Base-by-base conservation (phyloP, 1,140 invertebrate species). In the Papilio glaucus region DNA sequence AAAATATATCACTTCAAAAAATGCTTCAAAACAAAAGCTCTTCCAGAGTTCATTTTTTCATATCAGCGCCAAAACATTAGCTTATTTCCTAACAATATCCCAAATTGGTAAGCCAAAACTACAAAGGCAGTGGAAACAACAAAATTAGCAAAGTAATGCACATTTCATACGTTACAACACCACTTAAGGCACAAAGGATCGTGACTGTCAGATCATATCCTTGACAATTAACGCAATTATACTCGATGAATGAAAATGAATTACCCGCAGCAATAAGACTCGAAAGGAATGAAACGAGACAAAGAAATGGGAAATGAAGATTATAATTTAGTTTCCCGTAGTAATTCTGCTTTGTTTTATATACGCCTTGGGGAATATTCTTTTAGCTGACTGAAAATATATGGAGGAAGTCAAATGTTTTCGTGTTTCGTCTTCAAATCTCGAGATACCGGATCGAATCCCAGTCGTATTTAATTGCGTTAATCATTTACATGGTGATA, bases 241-340 rank as follows among this genome's bases (percentile, higher is more conserved):
- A 12, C 49, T 53, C 57, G 71, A 78, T 57, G 61, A 72, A 71
- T 73, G 67, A 65, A 26, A 37, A 72, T 38, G 72, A 75, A 72
- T 68, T 68, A 39, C 63, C 49, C 38, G 33, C n/a, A 62, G 18
- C 37, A 57, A 67, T 45, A 57, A 41, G 39, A 57, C 37, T 72
- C 21, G n/a, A 49, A 57, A 21, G 53, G 24, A 72, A 62, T 38
- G 18, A 15, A 45, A 70, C n/a, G n/a, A 33, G 4, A 72, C 57
- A 38, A 26, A 33, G 45, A 37, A 53, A 61, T 72, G 33, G 42
- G 21, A 61, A 72, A 62, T 41, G 37, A 13, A 72, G 57, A 33
- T 65, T 33, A 63, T 72, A 72, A 72, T 61, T 62, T 65, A 67
- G 62, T 42, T 67, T 60, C 63, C 4, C 62, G 39, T 62, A 37